Evolutionary conservation across 2,888 invertebrate genomes (phyloP).

Genomic region (Acrobasis suavella): DNA sequence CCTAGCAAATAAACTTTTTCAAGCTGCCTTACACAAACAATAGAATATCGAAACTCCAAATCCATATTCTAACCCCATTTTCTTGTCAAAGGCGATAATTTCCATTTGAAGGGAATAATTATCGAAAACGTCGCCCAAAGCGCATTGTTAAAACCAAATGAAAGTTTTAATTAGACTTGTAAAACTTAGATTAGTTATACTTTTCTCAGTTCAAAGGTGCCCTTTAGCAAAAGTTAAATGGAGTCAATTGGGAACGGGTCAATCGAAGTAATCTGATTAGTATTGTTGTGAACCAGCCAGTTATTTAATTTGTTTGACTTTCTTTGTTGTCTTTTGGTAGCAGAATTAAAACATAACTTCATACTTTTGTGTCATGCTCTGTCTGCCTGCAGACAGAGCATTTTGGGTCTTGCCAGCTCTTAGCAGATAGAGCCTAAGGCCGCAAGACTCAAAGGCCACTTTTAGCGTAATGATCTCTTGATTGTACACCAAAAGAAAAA

Average conservation of each 20-base stretch:
- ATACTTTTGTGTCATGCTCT: too few species aligned
- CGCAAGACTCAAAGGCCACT: too few species aligned
- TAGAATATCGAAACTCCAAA: background rate
- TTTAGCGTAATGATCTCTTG: too few species aligned
- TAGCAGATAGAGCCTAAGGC: too few species aligned
- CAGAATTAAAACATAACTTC: too few species aligned
- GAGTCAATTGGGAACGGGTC: conserved; percentile 20
- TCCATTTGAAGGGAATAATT: conserved; percentile 46
- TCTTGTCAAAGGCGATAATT: conserved; percentile 18
- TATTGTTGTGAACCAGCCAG: conserved; percentile 6
- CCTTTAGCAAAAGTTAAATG: conserved; percentile 27
- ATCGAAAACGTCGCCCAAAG: conserved; percentile 42
- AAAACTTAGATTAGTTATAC: conserved; percentile 58
- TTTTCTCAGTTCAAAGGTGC: conserved; percentile 35
- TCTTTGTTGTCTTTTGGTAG: background rate
- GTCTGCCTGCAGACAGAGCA: too few species aligned
- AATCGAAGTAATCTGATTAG: conserved; percentile 11
- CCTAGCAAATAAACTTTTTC: too few species aligned
- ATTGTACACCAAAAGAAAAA: too few species aligned
- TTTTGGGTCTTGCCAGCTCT: too few species aligned
- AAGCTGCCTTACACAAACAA: background rate
- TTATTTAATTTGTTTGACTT: background rate
- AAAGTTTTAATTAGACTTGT: conserved; percentile 59
- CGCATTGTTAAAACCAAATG: conserved; percentile 40
- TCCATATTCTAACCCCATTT: background rate